Evolutionary conservation across 2,888 invertebrate genomes (phyloP).

Genomic region (Drosophila glabriapex): DNA sequence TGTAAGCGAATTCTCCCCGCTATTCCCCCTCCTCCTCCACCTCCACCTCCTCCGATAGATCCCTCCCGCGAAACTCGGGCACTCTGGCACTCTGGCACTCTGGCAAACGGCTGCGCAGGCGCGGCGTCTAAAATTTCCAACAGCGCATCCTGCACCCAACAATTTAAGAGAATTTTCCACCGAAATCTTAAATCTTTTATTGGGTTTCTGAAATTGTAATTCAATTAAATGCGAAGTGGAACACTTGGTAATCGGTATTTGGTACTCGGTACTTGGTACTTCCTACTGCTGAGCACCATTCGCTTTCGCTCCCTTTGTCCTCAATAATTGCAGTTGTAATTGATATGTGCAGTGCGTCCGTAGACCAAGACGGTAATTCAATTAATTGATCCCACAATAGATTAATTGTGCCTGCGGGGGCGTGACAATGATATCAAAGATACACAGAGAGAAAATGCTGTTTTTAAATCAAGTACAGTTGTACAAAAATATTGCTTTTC

Average conservation of each 20-base stretch:
- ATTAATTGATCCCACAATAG: constrained; percentile 73
- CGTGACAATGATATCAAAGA: constrained; percentile 15
- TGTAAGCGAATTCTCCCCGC: constrained; percentile 58
- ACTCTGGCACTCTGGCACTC: constrained; percentile 50
- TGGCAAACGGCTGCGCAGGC: constrained; percentile 39
- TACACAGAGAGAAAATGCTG: not conserved
- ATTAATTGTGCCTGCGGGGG: constrained; percentile 66
- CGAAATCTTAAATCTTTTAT: constrained; percentile 42
- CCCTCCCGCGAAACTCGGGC: constrained; percentile 26
- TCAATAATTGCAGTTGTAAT: constrained; percentile 74
- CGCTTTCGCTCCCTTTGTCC: constrained; percentile 44
- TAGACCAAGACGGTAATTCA: constrained; percentile 51
- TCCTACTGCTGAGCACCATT: constrained; percentile 7
- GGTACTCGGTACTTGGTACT: constrained; percentile 43
- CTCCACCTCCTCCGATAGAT: not conserved
- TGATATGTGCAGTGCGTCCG: constrained; percentile 67
- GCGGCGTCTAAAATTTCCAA: constrained; percentile 63
- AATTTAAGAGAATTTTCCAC: constrained; percentile 17
- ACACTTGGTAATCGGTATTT: constrained; percentile 52
- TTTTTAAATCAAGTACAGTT: not conserved
- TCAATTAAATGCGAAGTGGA: constrained; percentile 69
- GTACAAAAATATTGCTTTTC: no score
- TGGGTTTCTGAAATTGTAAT: constrained; percentile 73
- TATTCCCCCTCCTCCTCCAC: not conserved
- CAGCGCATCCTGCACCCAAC: constrained; percentile 69